Percentiles rank a stretch among this genome's conserved stretches.
These are phyloP conservation scores for Drosophila heteroneura DNA, from an alignment of 2,888 invertebrate species.

Conservation along the genomic window DNA sequence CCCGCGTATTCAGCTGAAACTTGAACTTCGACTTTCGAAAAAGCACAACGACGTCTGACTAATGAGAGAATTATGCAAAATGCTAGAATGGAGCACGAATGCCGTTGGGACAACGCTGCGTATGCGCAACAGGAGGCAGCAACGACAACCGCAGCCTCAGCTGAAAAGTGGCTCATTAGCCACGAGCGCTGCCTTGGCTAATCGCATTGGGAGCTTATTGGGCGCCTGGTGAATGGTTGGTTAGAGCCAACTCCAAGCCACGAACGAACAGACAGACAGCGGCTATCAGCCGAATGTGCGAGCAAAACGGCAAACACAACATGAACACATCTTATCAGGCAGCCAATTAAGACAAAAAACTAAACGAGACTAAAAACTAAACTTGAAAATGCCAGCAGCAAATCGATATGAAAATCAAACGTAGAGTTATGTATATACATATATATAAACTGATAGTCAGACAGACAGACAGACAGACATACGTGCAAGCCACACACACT, in stretches of 20 bases:
- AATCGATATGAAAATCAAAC: slow-evolving; percentile 72
- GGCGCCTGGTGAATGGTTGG: slow-evolving; percentile 47
- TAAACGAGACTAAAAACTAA: slow-evolving; percentile 47
- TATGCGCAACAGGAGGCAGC: slow-evolving; percentile 54
- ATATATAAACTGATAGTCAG: slow-evolving; percentile 3
- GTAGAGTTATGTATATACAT: slow-evolving; percentile 16
- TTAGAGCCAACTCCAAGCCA: slow-evolving; percentile 3
- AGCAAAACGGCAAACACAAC: slow-evolving; percentile 58
- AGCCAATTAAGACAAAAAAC: slow-evolving; percentile 78
- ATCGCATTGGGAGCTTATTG: slow-evolving; percentile 39
- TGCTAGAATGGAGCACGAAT: slow-evolving; percentile 65
- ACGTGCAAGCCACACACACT: slow-evolving; percentile 47
- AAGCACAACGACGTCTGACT: slow-evolving; percentile 60
- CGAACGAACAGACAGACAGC: neutral
- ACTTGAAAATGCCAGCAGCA: slow-evolving; percentile 64
- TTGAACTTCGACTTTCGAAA: slow-evolving; percentile 79
- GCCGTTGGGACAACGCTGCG: slow-evolving; percentile 55
- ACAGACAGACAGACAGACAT: slow-evolving; percentile 37
- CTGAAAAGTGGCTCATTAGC: slow-evolving; percentile 55
- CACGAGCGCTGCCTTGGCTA: slow-evolving; percentile 36
- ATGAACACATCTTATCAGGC: slow-evolving; percentile 76
- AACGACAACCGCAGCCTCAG: slow-evolving; percentile 1
- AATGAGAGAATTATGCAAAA: slow-evolving; percentile 77
- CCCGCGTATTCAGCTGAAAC: slow-evolving; percentile 63
- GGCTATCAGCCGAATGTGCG: slow-evolving; percentile 39